Evolutionary conservation across 1,140 invertebrate genomes (phyloP).

Genomic region (Bombus confusus): DNA sequence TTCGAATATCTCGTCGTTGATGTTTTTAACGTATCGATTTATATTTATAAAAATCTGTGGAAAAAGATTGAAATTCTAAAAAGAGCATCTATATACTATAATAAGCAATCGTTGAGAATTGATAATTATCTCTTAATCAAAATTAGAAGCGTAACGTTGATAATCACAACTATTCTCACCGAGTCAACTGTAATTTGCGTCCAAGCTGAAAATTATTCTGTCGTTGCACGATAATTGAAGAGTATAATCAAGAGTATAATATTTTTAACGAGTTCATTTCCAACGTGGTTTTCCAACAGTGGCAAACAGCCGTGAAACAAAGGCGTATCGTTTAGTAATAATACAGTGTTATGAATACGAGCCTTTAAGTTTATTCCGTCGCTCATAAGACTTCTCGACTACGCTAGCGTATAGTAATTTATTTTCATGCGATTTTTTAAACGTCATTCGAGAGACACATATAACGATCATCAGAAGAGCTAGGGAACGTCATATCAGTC

Average conservation of each 20-base stretch:
- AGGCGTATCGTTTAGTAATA: conserved; percentile 49
- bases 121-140: conserved; percentile 17
- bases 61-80: not conserved
- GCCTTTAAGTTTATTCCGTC: conserved; percentile 73
- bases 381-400: conserved; percentile 75
- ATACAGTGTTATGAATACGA: conserved; percentile 53
- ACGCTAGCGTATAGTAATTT: conserved; percentile 79
- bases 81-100: not conserved
- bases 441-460: conserved; percentile 63
- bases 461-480: conserved; percentile 63
- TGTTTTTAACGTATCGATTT: not conserved
- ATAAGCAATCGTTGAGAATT: conserved; percentile 22
- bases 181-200: not conserved
- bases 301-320: not conserved
- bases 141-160: conserved; percentile 14
- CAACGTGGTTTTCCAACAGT: not conserved
- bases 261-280: not conserved
- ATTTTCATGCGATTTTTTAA: conserved; percentile 74
- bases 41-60: not conserved
- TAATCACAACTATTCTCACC: not conserved
- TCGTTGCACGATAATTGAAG: not conserved
- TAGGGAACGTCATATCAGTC: conserved; percentile 79
- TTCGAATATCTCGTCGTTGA: not conserved
- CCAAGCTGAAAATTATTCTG: not conserved
- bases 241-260: not conserved